Conservation (phyloP, 2,888 invertebrate species). For the Rhimphoctona megacephalus region DNA sequence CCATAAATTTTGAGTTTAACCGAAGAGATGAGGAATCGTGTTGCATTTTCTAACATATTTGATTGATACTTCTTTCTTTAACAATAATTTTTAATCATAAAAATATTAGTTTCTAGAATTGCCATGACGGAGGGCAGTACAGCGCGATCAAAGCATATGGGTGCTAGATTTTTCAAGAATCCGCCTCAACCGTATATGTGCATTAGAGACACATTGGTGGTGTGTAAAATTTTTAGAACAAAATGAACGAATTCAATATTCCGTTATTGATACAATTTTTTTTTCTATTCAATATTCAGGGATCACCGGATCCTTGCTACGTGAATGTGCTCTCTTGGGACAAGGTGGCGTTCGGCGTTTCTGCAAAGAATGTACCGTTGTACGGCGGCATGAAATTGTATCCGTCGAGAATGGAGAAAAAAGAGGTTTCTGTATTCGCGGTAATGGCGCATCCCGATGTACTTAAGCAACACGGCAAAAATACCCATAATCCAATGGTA, state of each 20-base stretch:
- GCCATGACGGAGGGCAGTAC: constrained; percentile 80
- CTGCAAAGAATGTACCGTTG: constrained; percentile 89
- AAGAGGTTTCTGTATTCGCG: constrained; percentile 89
- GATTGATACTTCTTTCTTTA: not conserved
- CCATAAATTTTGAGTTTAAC: not conserved
- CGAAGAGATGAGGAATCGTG: not conserved
- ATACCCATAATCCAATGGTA: constrained; percentile 88
- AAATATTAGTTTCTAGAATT: constrained; percentile 68
- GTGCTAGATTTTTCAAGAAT: constrained; percentile 88
- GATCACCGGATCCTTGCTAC: constrained; percentile 81
- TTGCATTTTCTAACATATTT: not conserved
- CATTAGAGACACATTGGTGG: constrained; percentile 85
- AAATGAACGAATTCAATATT: not conserved
- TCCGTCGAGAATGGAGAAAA: constrained; percentile 86
- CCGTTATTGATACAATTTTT: not conserved
- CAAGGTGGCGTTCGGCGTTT: constrained; percentile 89
- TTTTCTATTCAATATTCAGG: constrained; percentile 73
- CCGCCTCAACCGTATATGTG: constrained; percentile 93
- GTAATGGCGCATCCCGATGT: constrained; percentile 91
- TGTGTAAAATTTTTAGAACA: constrained; percentile 53
- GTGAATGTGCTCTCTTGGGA: constrained; percentile 91
- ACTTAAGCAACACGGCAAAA: constrained; percentile 89
- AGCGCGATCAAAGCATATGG: constrained; percentile 80
- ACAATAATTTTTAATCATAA: not conserved
- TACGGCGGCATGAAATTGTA: constrained; percentile 91